These are phyloP conservation scores for Petaurus breviceps DNA, from an alignment of 2,113 vertebrate species.

Conservation along the genomic window DNA sequence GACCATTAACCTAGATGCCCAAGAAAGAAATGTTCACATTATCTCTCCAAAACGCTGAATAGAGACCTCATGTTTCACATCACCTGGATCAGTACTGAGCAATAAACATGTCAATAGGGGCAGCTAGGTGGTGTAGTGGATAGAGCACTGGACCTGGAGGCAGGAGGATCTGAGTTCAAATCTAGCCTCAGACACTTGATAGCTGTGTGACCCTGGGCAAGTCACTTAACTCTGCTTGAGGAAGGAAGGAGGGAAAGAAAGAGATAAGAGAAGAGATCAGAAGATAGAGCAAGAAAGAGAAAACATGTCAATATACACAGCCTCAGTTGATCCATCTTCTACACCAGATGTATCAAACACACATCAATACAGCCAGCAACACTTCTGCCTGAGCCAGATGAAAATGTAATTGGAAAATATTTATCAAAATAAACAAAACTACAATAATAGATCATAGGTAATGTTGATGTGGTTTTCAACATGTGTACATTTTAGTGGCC, in stretches of 20 bases:
- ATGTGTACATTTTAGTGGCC: not conserved
- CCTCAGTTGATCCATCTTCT: not conserved
- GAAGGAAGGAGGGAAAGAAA: no score
- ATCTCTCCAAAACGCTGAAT: not conserved
- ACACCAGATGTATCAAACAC: not conserved
- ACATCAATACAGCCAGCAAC: not conserved
- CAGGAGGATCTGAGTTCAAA: no score
- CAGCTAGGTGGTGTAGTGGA: no score
- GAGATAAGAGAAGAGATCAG: not conserved
- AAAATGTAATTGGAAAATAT: not conserved
- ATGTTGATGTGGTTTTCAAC: not conserved
- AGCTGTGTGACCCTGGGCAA: no score
- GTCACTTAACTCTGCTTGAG: no score
- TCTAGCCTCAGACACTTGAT: no score
- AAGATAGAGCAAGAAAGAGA: no score
- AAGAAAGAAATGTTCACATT: not conserved
- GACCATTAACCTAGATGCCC: not conserved
- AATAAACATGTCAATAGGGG: not conserved
- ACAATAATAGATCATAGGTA: not conserved
- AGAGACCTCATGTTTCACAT: not conserved
- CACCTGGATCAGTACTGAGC: rapidly evolving
- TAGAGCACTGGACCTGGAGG: no score
- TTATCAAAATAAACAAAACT: not conserved
- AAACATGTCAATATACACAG: not conserved
- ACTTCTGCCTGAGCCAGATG: not conserved